Conservation (phyloP, 2,888 invertebrate genomes). For the Coelogynopora nodosa region DNA sequence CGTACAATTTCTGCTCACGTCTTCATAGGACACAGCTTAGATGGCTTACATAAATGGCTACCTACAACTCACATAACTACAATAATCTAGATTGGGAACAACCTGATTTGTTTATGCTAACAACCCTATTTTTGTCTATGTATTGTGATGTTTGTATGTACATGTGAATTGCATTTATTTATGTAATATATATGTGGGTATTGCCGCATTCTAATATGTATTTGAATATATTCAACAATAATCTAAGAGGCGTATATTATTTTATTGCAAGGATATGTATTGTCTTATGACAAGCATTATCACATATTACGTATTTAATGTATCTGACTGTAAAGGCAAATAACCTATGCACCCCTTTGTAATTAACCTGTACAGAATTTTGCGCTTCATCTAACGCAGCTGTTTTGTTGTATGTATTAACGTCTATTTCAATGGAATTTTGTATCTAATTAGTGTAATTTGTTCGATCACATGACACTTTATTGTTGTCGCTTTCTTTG, state of each 20-base stretch:
- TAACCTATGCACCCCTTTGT: not conserved
- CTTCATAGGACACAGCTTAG: not conserved
- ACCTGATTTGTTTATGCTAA: not conserved
- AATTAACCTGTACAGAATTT: not conserved
- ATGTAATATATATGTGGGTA: not conserved
- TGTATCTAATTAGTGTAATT: constrained; percentile 22
- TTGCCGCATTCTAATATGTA: not conserved
- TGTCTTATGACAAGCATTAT: not conserved
- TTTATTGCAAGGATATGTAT: not conserved
- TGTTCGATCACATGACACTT: constrained; percentile 18
- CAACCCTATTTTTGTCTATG: not conserved
- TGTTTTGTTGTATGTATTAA: constrained; percentile 6
- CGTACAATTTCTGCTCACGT: not conserved
- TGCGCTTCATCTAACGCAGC: constrained; percentile 25
- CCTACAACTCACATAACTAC: not conserved
- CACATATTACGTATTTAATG: not conserved
- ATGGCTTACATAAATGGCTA: constrained; percentile 24
- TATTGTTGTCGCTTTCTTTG: constrained; percentile 26
- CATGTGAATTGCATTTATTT: constrained; percentile 21
- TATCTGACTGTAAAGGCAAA: constrained; percentile 18
- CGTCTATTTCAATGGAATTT: not conserved
- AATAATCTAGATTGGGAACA: not conserved
- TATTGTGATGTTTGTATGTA: not conserved
- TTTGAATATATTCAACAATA: not conserved
- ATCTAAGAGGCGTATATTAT: not conserved